Evolutionary conservation across 2,888 invertebrate genomes (phyloP), one percentile per base, ranked within the genome.

Genomic region (Epicampocera succincta): DNA sequence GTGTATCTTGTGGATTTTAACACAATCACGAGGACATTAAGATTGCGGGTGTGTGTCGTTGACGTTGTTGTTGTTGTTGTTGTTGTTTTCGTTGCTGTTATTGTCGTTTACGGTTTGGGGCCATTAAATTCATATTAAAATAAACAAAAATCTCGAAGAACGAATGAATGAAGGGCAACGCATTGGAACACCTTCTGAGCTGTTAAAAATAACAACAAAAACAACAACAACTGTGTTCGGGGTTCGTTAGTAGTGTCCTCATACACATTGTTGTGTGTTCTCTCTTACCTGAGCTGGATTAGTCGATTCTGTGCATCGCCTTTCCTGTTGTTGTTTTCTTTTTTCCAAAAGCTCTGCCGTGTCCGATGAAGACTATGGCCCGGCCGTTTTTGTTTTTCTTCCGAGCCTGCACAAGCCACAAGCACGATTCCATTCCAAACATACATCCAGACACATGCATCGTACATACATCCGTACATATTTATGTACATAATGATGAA

Each of bases 21-120:
- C 40, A 68, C 60, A 60, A 52, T 78, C 48, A 66, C 29, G 71
- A 78, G 82, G 82, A 82, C 74, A 71, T 78, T 78, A 78, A 82
- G 82, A 82, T 82, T 71, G 82, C 82, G 82, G 82, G 82, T 82
- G 82, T 78, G 78, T 78, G 61, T 82, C 74, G 78, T 78, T 77
- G 40, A 48, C 74, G 46, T 48, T 69, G 63, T 33, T 65, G 15
- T 52, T 76, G 66, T 42, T 72, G 21, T 33, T 33, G 46, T 48
- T 74, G 68, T 33, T 65, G 15, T 52, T 76, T n/a, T n/a, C n/a
- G n/a, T n/a, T n/a, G n/a, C n/a, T n/a, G 66, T 48, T 72, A 19
- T 50, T 80, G 63, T 75, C 33, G 44, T 75, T 44, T 44, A 72
- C 40, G 72, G 42, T 60, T 76, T 69, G 65, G 66, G 78, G 66